Base-by-base conservation (phyloP, 1,140 invertebrate species). In the Olivierus martensii region DNA sequence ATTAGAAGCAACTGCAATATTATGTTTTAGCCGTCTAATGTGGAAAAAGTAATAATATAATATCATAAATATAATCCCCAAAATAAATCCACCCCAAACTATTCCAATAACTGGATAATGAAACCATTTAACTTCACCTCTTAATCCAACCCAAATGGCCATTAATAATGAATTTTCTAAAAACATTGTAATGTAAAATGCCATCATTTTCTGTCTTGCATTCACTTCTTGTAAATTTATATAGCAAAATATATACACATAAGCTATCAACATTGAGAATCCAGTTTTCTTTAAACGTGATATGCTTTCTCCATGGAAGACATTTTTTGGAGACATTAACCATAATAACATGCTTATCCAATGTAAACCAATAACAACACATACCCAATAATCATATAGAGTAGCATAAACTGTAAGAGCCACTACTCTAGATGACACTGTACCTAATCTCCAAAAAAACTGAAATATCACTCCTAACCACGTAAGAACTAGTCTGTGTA, bases 181-280 rank as follows among this genome's bases (percentile, higher is more conserved):
- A 65, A 87, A 80, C 86, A 91, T 90, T 34, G 89, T 85, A n/a
- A 82, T 75, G 69, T 92, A 92, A 73, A 86, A 93, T 49, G 84
- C 84, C 11, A 81, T 75, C 79, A 87, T 84, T 69, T 85, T 86
- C 61, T 83, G 80, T 44, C 81, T 69, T 59, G 85, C 78, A 67
- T 84, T 83, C 7, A 79, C 77, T 60, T 86, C 81, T 54, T 88
- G 82, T 43, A 92, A 71, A 72, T 92, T 91, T 39, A 92, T 77
- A 64, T 90, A 92, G n/a, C 85, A 84, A 65, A 92, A 86, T 17
- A 89, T 78, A 68, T 92, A 90, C 18, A 91, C 79, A 63, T 84
- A 86, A 0, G 87, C 85, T 37, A 90, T 78, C 5, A 90, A 67
- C 1, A 81, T 77, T 14, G 81, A 80, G 9, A 84, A 74, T 55